Conservation (phyloP, 2,113 vertebrate genomes). For the Pomatostomus ruficeps region DNA sequence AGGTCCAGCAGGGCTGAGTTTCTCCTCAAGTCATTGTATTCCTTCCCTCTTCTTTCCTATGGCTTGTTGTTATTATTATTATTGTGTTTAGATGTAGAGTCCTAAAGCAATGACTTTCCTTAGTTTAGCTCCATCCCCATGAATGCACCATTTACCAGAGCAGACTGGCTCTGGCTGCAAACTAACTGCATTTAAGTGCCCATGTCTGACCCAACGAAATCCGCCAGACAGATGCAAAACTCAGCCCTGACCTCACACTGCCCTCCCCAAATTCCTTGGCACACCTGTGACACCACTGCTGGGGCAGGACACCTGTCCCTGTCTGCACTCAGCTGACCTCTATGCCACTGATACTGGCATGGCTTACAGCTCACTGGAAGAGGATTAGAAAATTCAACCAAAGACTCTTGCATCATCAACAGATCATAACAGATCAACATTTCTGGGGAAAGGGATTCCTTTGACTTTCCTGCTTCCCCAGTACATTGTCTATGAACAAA, state of each 20-base stretch:
- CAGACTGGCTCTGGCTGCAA: not conserved
- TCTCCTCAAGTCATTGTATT: not conserved
- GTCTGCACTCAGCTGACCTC: not conserved
- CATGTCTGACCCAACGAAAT: not conserved
- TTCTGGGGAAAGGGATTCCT: not conserved
- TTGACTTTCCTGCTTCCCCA: not conserved
- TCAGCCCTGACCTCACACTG: fast-evolving
- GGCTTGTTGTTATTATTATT: not conserved
- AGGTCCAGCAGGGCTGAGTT: not conserved
- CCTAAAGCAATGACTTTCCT: not conserved
- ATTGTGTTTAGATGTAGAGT: not conserved
- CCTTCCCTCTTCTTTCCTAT: not conserved
- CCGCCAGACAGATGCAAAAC: not conserved
- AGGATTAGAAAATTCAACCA: not conserved
- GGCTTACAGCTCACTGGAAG: not conserved
- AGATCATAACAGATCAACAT: not conserved
- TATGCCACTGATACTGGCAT: fast-evolving
- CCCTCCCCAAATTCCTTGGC: not conserved
- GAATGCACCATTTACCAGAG: not conserved
- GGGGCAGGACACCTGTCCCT: not conserved
- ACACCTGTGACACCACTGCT: not conserved
- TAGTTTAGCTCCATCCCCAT: not conserved
- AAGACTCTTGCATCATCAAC: not conserved
- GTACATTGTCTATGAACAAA: not conserved
- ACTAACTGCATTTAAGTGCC: not conserved